phyloP scores from a whole-genome alignment of 2,797 vertebrate genomes.

The Eupleurogrammus muticus region DNA sequence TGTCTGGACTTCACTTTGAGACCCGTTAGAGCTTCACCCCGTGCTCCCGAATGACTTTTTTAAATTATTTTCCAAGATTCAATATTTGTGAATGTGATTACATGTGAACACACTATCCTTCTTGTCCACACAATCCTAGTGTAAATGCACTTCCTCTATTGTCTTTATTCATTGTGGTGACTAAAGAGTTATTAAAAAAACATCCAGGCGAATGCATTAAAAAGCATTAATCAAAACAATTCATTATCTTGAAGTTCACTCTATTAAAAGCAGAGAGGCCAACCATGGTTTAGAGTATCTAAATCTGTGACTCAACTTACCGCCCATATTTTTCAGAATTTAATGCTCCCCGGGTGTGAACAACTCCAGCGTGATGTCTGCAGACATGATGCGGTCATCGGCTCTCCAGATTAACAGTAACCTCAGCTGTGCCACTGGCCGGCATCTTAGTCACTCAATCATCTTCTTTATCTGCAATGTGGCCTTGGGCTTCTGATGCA shows the following conservation, averaged over 20 bases:
- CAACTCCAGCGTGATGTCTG: conserved; percentile 42
- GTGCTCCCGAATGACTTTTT: conserved; percentile 2
- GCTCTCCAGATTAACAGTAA: conserved; percentile 52
- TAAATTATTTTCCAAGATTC: conserved; percentile 18
- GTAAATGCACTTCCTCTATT: background rate
- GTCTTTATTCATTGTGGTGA: background rate
- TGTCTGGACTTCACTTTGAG: conserved; percentile 41
- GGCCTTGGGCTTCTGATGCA: conserved; percentile 68
- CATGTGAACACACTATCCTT: background rate
- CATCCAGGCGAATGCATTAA: background rate
- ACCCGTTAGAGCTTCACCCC: conserved; percentile 17
- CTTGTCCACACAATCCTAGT: background rate
- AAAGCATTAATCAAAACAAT: conserved; percentile 11
- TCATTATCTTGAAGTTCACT: conserved; percentile 2
- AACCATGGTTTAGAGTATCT: conserved; percentile 5
- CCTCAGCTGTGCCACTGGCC: conserved; percentile 58
- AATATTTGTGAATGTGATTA: conserved; percentile 33
- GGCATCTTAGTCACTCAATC: conserved; percentile 63
- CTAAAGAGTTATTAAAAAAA: background rate
- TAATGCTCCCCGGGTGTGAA: conserved; percentile 18
- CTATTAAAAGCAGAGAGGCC: conserved; percentile 16
- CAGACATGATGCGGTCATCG: conserved; percentile 65
- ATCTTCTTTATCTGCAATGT: conserved; percentile 43
- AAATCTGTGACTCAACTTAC: conserved; percentile 19
- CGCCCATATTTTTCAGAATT: conserved; percentile 50